Evolutionary conservation across 2,113 vertebrate genomes (phyloP).

Genomic region (Pyxicephalus adspersus): DNA sequence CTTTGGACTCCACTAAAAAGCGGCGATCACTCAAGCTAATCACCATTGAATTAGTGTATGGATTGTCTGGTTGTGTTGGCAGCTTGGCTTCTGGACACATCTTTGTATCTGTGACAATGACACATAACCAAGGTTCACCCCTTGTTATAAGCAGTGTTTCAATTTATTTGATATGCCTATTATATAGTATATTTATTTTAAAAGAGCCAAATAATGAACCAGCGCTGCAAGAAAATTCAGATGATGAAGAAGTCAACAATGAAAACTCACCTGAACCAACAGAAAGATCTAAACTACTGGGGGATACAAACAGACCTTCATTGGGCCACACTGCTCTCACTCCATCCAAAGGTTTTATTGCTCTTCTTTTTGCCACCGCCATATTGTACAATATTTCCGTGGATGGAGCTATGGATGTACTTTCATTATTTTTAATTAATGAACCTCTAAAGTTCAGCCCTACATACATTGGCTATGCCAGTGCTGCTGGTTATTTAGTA

Average conservation of each 20-base stretch:
- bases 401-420: constrained; percentile 71
- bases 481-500: constrained; percentile 81
- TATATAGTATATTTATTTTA: constrained; percentile 75
- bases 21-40: constrained; percentile 81
- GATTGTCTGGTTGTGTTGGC: constrained; percentile 82
- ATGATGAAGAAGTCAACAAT: not conserved
- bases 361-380: constrained; percentile 74
- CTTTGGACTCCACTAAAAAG: constrained; percentile 72
- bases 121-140: constrained; percentile 71
- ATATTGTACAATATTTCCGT: constrained; percentile 82
- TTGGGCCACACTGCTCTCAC: not conserved
- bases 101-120: constrained; percentile 72
- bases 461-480: constrained; percentile 83
- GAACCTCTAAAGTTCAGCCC: constrained; percentile 86
- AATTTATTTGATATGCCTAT: constrained; percentile 75
- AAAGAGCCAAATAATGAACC: constrained; percentile 61
- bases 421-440: constrained; percentile 82
- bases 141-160: constrained; percentile 76
- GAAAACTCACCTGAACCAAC: not conserved
- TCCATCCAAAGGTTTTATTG: constrained; percentile 44
- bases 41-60: constrained; percentile 82
- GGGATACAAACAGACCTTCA: not conserved
- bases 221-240: not conserved
- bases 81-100: constrained; percentile 89
- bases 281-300: constrained; percentile 59